A percentile compares a stretch with the other conserved stretches of the same genome.
Conservation (phyloP, 2,888 invertebrate genomes). For the Cremastobaeus sp. region DNA sequence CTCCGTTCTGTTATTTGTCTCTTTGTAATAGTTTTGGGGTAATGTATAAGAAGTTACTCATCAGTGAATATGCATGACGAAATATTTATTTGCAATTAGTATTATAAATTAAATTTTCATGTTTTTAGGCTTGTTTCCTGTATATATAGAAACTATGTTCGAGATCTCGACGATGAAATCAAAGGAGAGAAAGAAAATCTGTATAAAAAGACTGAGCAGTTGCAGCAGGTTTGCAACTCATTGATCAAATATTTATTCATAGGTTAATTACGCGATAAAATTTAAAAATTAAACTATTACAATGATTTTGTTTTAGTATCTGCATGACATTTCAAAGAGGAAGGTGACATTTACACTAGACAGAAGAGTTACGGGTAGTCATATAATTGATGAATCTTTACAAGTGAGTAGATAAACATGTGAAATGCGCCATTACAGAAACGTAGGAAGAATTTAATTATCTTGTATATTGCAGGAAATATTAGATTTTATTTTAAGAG, state of each 20-base stretch:
- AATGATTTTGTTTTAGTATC: constrained; percentile 62
- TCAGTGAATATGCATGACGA: constrained; percentile 1
- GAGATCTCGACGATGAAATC: constrained; percentile 71
- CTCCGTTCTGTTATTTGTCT: constrained; percentile 70
- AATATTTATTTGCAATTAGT: constrained; percentile 1
- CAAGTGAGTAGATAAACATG: constrained; percentile 79
- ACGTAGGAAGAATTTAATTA: constrained; percentile 17
- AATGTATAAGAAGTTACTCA: constrained; percentile 38
- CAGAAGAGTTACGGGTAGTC: constrained; percentile 88
- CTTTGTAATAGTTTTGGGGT: constrained; percentile 74
- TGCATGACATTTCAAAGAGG: constrained; percentile 71
- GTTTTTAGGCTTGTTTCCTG: constrained; percentile 65
- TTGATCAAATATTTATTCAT: background rate
- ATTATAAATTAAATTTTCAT: constrained; percentile 4
- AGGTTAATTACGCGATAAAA: background rate
- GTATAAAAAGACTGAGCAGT: constrained; percentile 75
- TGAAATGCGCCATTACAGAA: background rate
- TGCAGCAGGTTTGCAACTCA: constrained; percentile 63
- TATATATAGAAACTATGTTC: constrained; percentile 73
- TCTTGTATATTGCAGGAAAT: constrained; percentile 81
- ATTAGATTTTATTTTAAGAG: constrained; percentile 87
- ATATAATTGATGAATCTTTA: constrained; percentile 90
- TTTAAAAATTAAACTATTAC: background rate
- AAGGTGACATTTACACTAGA: constrained; percentile 78
- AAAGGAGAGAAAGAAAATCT: constrained; percentile 73